Conservation (phyloP, 1,140 invertebrate genomes). For the Drosophila serrata region DNA sequence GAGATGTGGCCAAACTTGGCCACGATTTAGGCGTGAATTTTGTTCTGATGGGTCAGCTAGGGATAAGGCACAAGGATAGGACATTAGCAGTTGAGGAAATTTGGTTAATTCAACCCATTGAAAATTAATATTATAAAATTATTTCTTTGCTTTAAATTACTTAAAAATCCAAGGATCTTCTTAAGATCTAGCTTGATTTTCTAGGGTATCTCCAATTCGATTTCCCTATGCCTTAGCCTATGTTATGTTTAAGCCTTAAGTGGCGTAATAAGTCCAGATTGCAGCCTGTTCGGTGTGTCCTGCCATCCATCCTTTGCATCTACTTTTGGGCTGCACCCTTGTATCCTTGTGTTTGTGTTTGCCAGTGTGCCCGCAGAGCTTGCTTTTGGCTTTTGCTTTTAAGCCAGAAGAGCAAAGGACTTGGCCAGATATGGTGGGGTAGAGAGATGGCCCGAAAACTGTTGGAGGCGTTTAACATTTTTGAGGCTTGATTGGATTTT, state of each 20-base stretch:
- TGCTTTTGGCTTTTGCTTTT: slow-evolving; percentile 81
- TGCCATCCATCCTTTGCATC: slow-evolving; percentile 19
- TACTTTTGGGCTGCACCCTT: neutral
- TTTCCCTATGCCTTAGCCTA: accelerated
- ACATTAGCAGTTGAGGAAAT: neutral
- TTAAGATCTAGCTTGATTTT: neutral
- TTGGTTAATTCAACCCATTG: neutral
- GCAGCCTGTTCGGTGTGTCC: slow-evolving; percentile 36
- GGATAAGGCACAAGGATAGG: neutral
- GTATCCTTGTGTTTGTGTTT: slow-evolving; percentile 49
- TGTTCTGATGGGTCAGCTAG: neutral
- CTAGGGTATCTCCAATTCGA: slow-evolving; percentile 13
- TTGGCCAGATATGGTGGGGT: neutral
- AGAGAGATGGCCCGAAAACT: slow-evolving; percentile 15
- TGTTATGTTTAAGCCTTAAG: slow-evolving; percentile 75
- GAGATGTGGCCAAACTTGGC: slow-evolving; percentile 2
- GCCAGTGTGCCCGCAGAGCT: slow-evolving; percentile 58
- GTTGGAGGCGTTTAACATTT: slow-evolving; percentile 77
- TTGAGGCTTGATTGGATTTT: slow-evolving; percentile 83
- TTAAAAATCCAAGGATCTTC: neutral
- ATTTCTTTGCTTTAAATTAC: neutral
- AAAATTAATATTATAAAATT: neutral
- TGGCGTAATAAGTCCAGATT: slow-evolving; percentile 79
- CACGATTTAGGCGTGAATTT: slow-evolving; percentile 3
- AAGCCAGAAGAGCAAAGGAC: slow-evolving; percentile 45